These are phyloP conservation scores for Parasteatoda lunata DNA, from an alignment of 2,888 invertebrate species.

Conservation along the genomic window DNA sequence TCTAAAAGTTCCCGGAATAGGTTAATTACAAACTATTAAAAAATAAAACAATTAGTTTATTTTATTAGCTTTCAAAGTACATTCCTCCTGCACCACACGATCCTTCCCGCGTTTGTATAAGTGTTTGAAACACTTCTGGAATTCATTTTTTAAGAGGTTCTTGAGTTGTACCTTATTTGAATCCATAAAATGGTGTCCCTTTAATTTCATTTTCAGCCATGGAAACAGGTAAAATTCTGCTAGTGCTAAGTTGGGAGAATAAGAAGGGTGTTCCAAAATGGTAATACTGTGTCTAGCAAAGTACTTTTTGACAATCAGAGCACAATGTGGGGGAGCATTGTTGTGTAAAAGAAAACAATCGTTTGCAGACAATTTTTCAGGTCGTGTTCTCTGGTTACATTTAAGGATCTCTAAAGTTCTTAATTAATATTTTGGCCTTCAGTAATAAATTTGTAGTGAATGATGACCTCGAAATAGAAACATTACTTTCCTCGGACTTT, in stretches of 20 bases:
- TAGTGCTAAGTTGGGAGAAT: slow-evolving; percentile 3
- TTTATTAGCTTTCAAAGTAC: too few species aligned
- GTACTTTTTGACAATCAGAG: too few species aligned
- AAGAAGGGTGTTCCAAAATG: slow-evolving; percentile 8
- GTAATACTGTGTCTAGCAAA: neutral
- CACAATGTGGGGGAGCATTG: slow-evolving; percentile 7
- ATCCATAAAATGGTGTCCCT: slow-evolving; percentile 10
- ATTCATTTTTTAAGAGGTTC: neutral
- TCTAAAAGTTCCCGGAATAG: too few species aligned
- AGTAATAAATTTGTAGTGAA: neutral
- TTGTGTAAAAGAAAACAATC: slow-evolving; percentile 19
- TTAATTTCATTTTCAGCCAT: slow-evolving; percentile 22
- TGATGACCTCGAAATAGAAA: slow-evolving; percentile 13
- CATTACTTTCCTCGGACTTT: slow-evolving; percentile 1
- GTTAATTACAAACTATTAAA: too few species aligned
- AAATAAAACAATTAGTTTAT: too few species aligned
- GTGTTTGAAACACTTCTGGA: too few species aligned
- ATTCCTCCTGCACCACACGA: too few species aligned
- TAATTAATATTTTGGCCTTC: too few species aligned
- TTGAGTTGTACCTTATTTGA: slow-evolving; percentile 1
- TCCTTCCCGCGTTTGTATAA: too few species aligned
- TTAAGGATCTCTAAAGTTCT: neutral
- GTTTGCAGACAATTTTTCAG: neutral
- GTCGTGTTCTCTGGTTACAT: neutral
- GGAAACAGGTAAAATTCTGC: slow-evolving; percentile 15